Conservation (phyloP, 2,113 vertebrate genomes). For the Cepphus grylle region DNA sequence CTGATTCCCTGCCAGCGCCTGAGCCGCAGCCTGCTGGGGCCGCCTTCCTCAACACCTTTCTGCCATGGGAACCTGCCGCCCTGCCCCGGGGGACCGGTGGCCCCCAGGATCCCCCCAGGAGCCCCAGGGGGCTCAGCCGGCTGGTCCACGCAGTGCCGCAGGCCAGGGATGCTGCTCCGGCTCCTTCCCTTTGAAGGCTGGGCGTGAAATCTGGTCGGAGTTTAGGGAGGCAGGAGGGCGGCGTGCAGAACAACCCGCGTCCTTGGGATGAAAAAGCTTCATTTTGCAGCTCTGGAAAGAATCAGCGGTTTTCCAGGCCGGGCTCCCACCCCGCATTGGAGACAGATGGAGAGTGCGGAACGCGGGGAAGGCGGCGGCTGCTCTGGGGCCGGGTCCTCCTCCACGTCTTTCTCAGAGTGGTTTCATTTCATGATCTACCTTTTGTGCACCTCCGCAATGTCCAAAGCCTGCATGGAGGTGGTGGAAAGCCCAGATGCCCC, state of each 20-base stretch:
- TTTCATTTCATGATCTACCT: not conserved
- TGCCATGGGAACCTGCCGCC: not conserved
- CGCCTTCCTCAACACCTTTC: constrained; percentile 34
- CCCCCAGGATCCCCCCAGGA: accelerated
- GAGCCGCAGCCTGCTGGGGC: not conserved
- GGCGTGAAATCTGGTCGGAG: constrained; percentile 42
- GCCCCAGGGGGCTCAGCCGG: not conserved
- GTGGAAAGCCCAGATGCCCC: not conserved
- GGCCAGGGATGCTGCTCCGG: not conserved
- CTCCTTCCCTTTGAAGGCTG: constrained; percentile 50
- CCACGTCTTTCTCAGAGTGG: not conserved
- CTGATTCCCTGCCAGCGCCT: constrained; percentile 54
- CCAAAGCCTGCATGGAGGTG: not conserved
- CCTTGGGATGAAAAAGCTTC: constrained; percentile 41
- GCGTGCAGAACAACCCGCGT: not conserved
- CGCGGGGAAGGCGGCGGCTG: accelerated
- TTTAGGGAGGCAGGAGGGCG: constrained; percentile 56
- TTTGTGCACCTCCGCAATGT: not conserved
- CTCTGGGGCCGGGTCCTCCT: not conserved
- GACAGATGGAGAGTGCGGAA: constrained; percentile 48
- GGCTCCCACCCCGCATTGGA: constrained; percentile 34
- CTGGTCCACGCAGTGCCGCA: not conserved
- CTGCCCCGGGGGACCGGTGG: not conserved
- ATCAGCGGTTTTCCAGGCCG: not conserved
- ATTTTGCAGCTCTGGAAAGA: constrained; percentile 46